Evolutionary conservation across 2,888 invertebrate genomes (phyloP), one percentile per base, ranked within the genome.

Genomic region (Calameuta pallipes): DNA sequence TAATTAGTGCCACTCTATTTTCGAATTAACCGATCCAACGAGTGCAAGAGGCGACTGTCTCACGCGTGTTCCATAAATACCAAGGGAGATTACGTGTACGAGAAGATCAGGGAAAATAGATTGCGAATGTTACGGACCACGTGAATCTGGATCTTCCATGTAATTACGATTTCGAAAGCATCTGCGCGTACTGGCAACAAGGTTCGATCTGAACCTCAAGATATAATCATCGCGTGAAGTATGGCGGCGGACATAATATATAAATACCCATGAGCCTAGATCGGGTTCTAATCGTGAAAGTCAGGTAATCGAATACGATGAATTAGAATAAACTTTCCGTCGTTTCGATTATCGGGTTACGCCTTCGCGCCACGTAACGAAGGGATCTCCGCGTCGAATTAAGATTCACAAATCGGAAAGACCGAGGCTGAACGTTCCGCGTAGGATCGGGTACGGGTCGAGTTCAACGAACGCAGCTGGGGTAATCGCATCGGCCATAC

Each of bases 1-100:
- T 34, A 71, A 71, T 71, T 71, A 71, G 71, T 23, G 71, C 34
- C 71, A 34, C 71, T 71, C 33, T 71, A 71, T 71, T 71, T 71
- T 71, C 34, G 71, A 71, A 34, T 34, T 71, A 71, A 12, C 33
- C 11, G 71, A 71, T 15, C 23, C 23, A 56, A 56, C 56, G 56
- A 23, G 56, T 56, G 56, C 56, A 56, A 56, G 56, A 23, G 56
- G 1, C 56, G 56, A 56, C 56, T 56, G 56, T 56, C 56, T 56
- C 56, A 56, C 56, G 56, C 56, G 23, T 23, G 56, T 56, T 23
- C 2, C 23, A 23, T 56, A 56, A 56, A 56, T 56, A 56, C 56
- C 56, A 56, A 56, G 56, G 56, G 23, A 9, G 56, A 56, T 56
- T 23, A 56, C 23, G 56, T 23, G 23, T 3, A 9, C 23, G 6